Evolutionary conservation across 2,888 invertebrate species (phyloP), one percentile per base, ranked within the genome.

Genomic region (Leucophora obtusa): DNA sequence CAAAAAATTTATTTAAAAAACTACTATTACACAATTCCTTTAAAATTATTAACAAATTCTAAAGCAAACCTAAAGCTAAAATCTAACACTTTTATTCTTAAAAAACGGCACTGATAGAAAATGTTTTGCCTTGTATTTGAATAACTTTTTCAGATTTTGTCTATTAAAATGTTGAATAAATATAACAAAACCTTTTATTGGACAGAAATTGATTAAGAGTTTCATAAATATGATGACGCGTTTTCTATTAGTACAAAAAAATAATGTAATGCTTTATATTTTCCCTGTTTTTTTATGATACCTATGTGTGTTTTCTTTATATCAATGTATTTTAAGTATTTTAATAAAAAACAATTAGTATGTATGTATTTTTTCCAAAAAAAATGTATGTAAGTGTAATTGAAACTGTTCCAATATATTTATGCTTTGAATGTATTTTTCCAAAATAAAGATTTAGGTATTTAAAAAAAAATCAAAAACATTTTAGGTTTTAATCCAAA

Each of bases 311-410:
- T 79, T 75, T 71, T 75, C 58, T 72, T 53, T 47, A 38, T 58
- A 78, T 82, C 58, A 69, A 71, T 82, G 82, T 82, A 82, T 75
- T 82, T 69, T 82, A 82, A 82, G 82, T 82, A 79, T 70, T 82
- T 78, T 56, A 56, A 51, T 60, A 51, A 24, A 53, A 51, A 72
- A 15, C 58, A 58, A 33, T 68, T 76, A 80, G 75, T 72, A 63
- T 75, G 68, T 76, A 76, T 70, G 66, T 76, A 76, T 80, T 80
- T 71, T 69, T 47, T 47, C 15, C 43, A 17, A 33, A 70, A 60
- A 74, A 69, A 54, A 77, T 81, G 77, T 74, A 74, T 81, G 81
- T 81, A 81, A 79, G 75, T 75, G 63, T 79, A 72, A 68, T 53
- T 68, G 33, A 59, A 70, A 70, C 50, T 51, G 56, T 47, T 59